Conservation (phyloP, 2,113 vertebrate species). For the Casuarius casuarius region DNA sequence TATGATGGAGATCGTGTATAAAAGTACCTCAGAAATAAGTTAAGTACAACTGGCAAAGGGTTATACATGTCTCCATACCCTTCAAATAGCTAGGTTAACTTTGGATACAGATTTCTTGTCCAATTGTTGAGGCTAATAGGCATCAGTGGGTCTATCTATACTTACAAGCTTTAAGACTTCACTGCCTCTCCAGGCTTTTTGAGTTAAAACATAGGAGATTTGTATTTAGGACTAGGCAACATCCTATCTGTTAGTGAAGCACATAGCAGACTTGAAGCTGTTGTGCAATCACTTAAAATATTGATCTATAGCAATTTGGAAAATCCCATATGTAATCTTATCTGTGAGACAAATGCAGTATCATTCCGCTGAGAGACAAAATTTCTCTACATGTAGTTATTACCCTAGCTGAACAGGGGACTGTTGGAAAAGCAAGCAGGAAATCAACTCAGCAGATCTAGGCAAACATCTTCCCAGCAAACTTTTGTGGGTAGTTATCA, state of each 20-base stretch:
- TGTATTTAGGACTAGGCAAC: background rate
- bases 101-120: background rate
- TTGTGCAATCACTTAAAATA: conserved; percentile 8
- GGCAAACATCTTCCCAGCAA: background rate
- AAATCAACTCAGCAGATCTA: background rate
- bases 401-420: background rate
- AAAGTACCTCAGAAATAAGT: background rate
- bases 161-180: background rate
- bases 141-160: background rate
- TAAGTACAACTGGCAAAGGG: background rate
- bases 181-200: background rate
- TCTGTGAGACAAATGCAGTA: background rate
- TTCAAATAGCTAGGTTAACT: background rate
- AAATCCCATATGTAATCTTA: background rate
- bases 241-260: background rate
- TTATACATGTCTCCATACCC: background rate
- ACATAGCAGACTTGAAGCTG: background rate
- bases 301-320: background rate
- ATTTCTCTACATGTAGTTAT: background rate
- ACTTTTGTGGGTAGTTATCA: background rate
- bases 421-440: background rate
- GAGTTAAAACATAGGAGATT: background rate
- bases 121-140: background rate
- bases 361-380: background rate
- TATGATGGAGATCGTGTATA: background rate